phyloP scores from a whole-genome alignment of 2,113 vertebrate genomes.

The Anser brachyrhynchus region DNA sequence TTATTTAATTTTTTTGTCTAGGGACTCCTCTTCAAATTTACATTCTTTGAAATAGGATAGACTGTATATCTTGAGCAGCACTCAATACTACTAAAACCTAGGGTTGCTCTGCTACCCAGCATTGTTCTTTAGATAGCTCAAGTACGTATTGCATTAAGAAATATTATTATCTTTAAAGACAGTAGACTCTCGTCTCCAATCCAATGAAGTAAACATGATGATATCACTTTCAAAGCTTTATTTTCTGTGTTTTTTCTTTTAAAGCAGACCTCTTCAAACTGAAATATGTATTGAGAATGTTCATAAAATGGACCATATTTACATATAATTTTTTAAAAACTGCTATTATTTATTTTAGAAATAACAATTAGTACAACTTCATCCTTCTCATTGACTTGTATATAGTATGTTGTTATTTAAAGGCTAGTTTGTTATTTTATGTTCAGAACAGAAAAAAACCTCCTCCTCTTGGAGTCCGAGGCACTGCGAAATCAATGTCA shows the following conservation, averaged over 20 bases:
- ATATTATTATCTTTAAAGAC: not conserved
- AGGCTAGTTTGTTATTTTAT: not conserved
- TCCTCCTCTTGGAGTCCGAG: constrained; percentile 70
- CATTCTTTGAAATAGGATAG: not conserved
- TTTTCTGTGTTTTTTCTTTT: not conserved
- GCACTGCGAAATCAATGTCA: constrained; percentile 61
- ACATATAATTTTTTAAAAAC: not conserved
- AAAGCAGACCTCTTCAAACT: not conserved
- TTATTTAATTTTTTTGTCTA: not conserved
- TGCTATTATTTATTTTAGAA: not conserved
- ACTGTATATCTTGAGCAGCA: not conserved
- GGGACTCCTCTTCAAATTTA: not conserved
- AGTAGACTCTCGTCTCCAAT: not conserved
- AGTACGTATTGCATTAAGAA: not conserved
- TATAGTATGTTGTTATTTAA: not conserved
- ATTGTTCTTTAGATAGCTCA: not conserved
- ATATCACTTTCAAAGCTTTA: not conserved
- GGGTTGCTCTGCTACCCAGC: not conserved
- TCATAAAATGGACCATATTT: not conserved
- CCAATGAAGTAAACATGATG: not conserved
- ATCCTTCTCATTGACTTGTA: not conserved
- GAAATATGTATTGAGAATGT: not conserved
- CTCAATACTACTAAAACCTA: rapidly evolving
- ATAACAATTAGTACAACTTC: not conserved
- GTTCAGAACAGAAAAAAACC: constrained; percentile 76